Evolutionary conservation across 2,113 vertebrate genomes (phyloP).

Genomic region (Cyanoliseus patagonus): DNA sequence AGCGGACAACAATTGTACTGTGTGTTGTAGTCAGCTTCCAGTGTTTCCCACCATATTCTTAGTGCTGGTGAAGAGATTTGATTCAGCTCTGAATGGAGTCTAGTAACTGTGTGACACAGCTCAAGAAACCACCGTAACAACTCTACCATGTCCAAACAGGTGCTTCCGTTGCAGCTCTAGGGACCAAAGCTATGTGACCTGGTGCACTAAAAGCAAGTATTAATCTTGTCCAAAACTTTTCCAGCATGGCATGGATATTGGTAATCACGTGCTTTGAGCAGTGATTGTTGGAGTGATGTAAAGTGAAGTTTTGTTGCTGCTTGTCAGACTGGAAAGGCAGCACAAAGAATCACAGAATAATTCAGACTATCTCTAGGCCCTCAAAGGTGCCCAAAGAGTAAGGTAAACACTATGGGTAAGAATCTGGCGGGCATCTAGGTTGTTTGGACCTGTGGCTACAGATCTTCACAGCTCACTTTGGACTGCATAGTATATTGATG

Average conservation of each 20-base stretch:
- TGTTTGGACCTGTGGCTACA: background rate
- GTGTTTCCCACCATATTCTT: accelerated
- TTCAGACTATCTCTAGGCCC: background rate
- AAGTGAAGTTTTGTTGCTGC: background rate
- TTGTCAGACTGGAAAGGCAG: background rate
- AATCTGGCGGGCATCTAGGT: background rate
- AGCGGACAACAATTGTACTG: background rate
- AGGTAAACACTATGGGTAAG: background rate
- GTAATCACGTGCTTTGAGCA: background rate
- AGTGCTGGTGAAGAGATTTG: background rate
- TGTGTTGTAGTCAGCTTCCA: background rate
- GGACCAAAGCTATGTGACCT: background rate
- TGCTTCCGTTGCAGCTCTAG: background rate
- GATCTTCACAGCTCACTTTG: background rate
- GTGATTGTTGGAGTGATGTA: background rate
- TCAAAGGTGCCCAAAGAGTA: background rate
- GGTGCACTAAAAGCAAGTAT: background rate
- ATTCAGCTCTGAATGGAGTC: background rate
- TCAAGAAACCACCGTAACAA: background rate
- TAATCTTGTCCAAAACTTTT: background rate
- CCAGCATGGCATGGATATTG: accelerated
- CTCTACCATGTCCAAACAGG: background rate
- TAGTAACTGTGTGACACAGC: background rate
- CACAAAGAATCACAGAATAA: background rate
- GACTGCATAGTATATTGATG: background rate